Evolutionary conservation across 1,140 invertebrate genomes (phyloP), one percentile per base, ranked within the genome.

Genomic region (Dendroctonus ponderosae): DNA sequence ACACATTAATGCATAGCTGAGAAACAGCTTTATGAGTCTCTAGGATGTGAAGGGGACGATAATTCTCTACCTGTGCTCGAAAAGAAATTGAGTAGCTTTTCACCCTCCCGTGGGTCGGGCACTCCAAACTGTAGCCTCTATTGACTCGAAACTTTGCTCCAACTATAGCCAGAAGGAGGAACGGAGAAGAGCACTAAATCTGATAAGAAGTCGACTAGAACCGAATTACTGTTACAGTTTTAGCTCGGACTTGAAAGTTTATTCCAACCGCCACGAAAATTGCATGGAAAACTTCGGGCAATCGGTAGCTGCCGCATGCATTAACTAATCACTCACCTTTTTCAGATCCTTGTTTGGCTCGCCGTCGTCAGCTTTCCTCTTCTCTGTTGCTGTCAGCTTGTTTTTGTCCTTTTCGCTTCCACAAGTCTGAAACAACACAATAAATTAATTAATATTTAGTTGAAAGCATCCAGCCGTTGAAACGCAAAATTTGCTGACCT

Each of bases 261-360:
- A 26, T 26, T 26, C 26, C 26, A 26, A 26, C 26, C 44, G 44
- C 44, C 9, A 12, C 9, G 44, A 46, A 46, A 46, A 46, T 11
- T 46, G 9, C 1, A 11, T 46, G 12, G 44, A 46, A 14, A 46
- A 46, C 44, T 12, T 46, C 12, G 0, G 12, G 9, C 12, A 46
- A 46, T 46, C 44, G 12, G 12, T 46, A 46, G 9, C 44, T 46
- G 9, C 12, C 12, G 12, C 4, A 46, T 11, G 9, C 9, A 46
- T 11, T 46, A 11, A 46, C 12, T 46, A 49, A 49, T 37, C 9
- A 44, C 72, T 78, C 79, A 88, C 87, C 85, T 88, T 88, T 80
- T 89, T 89, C 62, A 89, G 81, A 78, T 88, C 86, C 71, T 87
- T 88, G 74, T 85, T 85, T 41, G 84, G 81, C 74, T 87, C 86